Evolutionary conservation across 2,113 vertebrate species (phyloP), one percentile per base, ranked within the genome.

Genomic region (Thermophis baileyi): DNA sequence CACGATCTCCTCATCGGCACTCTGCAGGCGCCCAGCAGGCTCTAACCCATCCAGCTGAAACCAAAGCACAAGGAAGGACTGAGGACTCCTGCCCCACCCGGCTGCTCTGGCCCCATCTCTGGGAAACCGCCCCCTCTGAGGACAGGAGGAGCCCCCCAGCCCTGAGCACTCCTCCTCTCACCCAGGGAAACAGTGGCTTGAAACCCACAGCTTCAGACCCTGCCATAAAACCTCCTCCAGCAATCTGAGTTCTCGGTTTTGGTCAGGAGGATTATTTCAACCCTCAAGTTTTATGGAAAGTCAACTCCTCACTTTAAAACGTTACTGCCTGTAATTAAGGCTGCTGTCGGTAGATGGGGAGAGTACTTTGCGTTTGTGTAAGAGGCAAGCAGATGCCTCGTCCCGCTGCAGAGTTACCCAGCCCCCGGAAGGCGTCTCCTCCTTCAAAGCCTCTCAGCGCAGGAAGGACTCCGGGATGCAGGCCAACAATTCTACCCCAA

Each of bases 1-100:
- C 35, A 98, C 98, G 40, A 99, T 98, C 94, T 99, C 99, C 91
- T 99, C 99, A 94, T 99, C 99, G 24, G 98, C 98, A 93, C 97
- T 98, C 92, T 98, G 98, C 94, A 99, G 97, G 95, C 99, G 99
- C 89, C 98, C 98, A 3, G 98, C 95, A 0, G 98, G 97, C 95
- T 99, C 99, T 27, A 98, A 95, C 85, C 97, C 98, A 93, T 99
- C 99, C 98, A 98, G 97, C 98, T 99, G 97, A 94, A 98, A 93
- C 93, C 96, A 93, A 95, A 92, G 92, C 95, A 96, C 94, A 95
- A 27, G 27, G 96, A 90, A 89, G 55, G 88, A 40, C 24, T 44
- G 44, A 1, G 2, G 50, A 3, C 8, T 3, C 60, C 24, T 69
- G 63, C 57, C 25, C 57, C 7, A 2, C 7, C 55, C 3, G 1